phyloP scores from a whole-genome alignment of 2,888 invertebrate species.

The Caenorhabditis sinica region DNA sequence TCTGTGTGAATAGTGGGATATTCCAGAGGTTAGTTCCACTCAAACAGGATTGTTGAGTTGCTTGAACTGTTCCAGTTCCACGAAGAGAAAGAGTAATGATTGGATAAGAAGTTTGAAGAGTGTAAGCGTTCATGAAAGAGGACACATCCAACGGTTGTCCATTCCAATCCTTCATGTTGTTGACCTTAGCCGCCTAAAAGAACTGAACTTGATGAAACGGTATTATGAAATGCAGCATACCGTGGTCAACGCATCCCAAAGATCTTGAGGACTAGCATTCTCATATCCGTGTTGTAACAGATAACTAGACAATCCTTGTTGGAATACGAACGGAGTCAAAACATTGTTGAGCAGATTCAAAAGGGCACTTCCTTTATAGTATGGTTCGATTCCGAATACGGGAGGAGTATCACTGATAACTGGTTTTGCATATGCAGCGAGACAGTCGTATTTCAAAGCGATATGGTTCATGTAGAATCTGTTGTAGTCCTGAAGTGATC shows the following conservation, averaged over 20 bases:
- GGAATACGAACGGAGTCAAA: slow-evolving; percentile 37
- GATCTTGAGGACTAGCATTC: slow-evolving; percentile 50
- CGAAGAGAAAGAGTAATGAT: slow-evolving; percentile 43
- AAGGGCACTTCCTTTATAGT: slow-evolving; percentile 67
- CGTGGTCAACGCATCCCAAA: slow-evolving; percentile 43
- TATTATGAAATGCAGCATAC: neutral
- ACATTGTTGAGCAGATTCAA: slow-evolving; percentile 60
- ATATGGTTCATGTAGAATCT: slow-evolving; percentile 60
- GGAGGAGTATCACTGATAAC: slow-evolving; percentile 62
- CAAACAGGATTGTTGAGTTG: slow-evolving; percentile 54
- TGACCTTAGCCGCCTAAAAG: slow-evolving; percentile 49
- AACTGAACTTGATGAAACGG: neutral
- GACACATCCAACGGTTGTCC: slow-evolving; percentile 60
- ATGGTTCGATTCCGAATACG: slow-evolving; percentile 58
- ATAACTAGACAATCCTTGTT: slow-evolving; percentile 40
- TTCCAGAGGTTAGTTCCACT: slow-evolving; percentile 43
- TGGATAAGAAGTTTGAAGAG: slow-evolving; percentile 64
- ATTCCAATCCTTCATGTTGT: slow-evolving; percentile 67
- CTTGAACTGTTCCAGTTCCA: slow-evolving; percentile 38
- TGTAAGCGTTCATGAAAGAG: slow-evolving; percentile 64
- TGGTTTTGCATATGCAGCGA: slow-evolving; percentile 48
- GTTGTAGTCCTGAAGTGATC: slow-evolving; percentile 58
- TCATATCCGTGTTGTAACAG: slow-evolving; percentile 21
- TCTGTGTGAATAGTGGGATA: slow-evolving; percentile 60
- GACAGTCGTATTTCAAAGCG: slow-evolving; percentile 60